Evolutionary conservation across 2,797 vertebrate genomes (phyloP).

Genomic region (Eulemur coronatus): DNA sequence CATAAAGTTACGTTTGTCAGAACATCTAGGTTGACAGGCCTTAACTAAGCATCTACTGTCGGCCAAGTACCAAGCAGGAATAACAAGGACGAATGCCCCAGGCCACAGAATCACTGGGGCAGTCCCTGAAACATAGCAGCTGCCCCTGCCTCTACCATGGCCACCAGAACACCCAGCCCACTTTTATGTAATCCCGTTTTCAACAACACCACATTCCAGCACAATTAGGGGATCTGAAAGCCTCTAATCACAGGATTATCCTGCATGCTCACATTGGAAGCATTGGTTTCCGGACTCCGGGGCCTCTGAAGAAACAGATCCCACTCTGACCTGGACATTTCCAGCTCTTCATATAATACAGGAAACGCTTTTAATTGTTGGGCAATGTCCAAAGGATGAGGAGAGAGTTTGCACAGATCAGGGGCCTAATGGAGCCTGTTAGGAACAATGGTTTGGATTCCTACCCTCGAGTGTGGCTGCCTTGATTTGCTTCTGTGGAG

Average conservation of each 20-base stretch:
- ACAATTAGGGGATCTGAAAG: not conserved
- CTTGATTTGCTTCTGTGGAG: not conserved
- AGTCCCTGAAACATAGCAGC: not conserved
- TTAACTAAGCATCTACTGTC: not conserved
- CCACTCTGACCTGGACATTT: not conserved
- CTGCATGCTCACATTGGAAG: constrained; percentile 2
- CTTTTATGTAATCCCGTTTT: not conserved
- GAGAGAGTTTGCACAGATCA: not conserved
- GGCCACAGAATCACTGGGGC: not conserved
- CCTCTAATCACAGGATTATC: not conserved
- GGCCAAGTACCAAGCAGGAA: not conserved
- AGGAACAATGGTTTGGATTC: not conserved
- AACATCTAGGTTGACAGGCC: not conserved
- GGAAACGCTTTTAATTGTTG: constrained; percentile 10
- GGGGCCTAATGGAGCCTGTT: not conserved
- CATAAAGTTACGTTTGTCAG: not conserved
- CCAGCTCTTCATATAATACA: not conserved
- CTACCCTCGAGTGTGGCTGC: not conserved
- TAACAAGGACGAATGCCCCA: not conserved
- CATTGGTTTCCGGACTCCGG: not conserved
- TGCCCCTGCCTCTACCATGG: not conserved
- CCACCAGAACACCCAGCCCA: not conserved
- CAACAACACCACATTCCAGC: not conserved
- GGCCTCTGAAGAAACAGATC: not conserved
- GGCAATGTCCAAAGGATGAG: not conserved